Evolutionary conservation across 2,113 vertebrate genomes (phyloP), one percentile per base, ranked within the genome.

Genomic region (Pyxicephalus adspersus): DNA sequence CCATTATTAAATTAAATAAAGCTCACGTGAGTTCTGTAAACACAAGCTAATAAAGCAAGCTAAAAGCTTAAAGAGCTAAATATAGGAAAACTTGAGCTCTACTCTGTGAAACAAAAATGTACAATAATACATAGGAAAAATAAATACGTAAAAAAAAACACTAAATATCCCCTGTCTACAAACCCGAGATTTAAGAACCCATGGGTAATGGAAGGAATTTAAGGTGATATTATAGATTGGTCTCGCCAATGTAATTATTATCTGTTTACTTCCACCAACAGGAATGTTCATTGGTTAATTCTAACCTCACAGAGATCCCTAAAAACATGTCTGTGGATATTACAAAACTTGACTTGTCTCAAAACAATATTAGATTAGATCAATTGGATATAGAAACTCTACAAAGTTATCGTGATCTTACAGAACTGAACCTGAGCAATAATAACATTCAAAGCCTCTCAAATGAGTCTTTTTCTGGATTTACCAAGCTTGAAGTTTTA

Each of bases 401-500:
- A 81, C 83, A 9, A n/a, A 84, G 0, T 9, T 94, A 94, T 83
- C 45, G 83, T 70, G 82, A 76, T 18, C 90, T 96, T 22, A 87
- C 17, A 52, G 90, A 94, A 81, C 90, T 96, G 31, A 77, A 92
- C 57, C 61, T 96, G 63, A 88, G 87, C 64, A 81, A 86, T 17
- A 96, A 96, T 64, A 57, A 18, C 18, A 87, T 95, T 73, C 84
- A 9, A 50, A 18, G 55, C 13, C 81, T 96, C 80, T 20, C 60
- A n/a, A 92, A 84, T 15, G 82, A 87, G 4, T 91, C 83, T 71
- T 96, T 96, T 84, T 57, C 57, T 28, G 89, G 58, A 8, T 84
- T 94, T 2, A 86, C 88, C 54, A 77, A 87, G 0, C 92, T 97
- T 52, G 0, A 57, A 83, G 85, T 89, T 85, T 89, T 97, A 82